Base-by-base conservation (phyloP, 2,113 vertebrate genomes). In the Ploceus nigricollis region DNA sequence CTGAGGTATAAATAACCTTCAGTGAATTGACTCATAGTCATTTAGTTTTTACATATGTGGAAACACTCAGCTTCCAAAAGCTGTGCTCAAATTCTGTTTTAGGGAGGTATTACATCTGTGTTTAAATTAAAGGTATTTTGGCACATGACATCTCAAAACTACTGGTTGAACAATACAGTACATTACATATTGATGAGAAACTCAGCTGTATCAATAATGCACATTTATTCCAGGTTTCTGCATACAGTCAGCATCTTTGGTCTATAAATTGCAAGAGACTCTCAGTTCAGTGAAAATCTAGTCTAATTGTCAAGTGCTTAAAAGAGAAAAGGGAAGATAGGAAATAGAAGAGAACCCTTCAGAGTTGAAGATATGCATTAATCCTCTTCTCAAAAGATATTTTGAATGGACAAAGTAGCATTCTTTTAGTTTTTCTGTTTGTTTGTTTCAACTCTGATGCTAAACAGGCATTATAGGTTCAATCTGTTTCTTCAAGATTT, bases 1-100 rank as follows among this genome's bases (percentile, higher is more conserved):
- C 97, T 95, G 96, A 95, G 96, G 91, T 98, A 98, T 98, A 98
- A 98, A 98, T 98, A 98, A 97, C 88, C 87, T 96, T 94, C 85
- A 96, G 81, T 97, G 96, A 96, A 96, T 90, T 97, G 95, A 97
- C 96, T 64, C 47, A 6, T 45, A 79, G 78, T 97, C 14, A 11
- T 93, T 95, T 77, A 31, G 11, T 28, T 95, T 89, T 64, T 76
- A 93, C 63, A 56, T 91, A 73, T 82, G 91, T 96, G 73, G 86
- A 96, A 97, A 96, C 76, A 95, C 68, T 97, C 87, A 95, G 50
- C 40, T 94, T 95, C 95, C 79, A 91, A 95, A 96, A 97, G 72
- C 14, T 88, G 12, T 80, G 15, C 66, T 93, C 72, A 96, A 93
- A 65, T 95, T 95, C 54, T 95, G 56, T 88, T 96, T 95, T 85